Evolutionary conservation across 2,888 invertebrate species (phyloP), one percentile per base, ranked within the genome.

Genomic region (Bembecia ichneumoniformis): DNA sequence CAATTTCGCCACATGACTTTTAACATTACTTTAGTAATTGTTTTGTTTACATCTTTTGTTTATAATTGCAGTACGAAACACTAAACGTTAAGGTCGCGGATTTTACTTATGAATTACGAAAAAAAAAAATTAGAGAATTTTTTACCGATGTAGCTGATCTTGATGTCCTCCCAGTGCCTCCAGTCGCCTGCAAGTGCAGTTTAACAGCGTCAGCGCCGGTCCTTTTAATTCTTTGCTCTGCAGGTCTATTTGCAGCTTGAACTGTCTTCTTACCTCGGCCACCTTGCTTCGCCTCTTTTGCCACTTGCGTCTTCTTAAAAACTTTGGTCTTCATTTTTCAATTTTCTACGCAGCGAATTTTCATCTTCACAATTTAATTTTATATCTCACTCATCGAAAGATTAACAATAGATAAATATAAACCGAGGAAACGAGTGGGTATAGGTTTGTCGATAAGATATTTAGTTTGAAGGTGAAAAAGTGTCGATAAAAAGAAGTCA

Each of bases 171-270:
- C 87, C 87, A 13, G 80, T 82, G 50, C 76, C 73, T 35, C 86
- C 86, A 2, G 86, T 84, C 20, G 64, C 63, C 56, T 84, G 52
- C 40, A 84, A 64, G 57, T 87, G 82, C 44, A 87, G 62, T 58
- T 83, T 86, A 13, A 87, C 87, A 35, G 87, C 87, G 17, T 84
- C 87, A 40, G 84, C 62, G 2, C 87, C 87, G 9, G 87, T 86
- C 46, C 87, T 68, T 61, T 87, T 87, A 15, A 57, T 57, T 13
- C 75, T 73, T 14, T 64, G 63, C 15, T 70, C 61, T 2, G 58
- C 63, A 11, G 46, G 28, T 28, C 28, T 53, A 16, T 47, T 28
- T 16, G 53, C 44, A 13, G 17, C 44, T 17, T 15, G 40, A 40
- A 60, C 62, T 34, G 59, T 51, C 43, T 61, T 63, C 43, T 28